Evolutionary conservation across 2,113 vertebrate species (phyloP).

Genomic region (Lagenorhynchus albirostris): DNA sequence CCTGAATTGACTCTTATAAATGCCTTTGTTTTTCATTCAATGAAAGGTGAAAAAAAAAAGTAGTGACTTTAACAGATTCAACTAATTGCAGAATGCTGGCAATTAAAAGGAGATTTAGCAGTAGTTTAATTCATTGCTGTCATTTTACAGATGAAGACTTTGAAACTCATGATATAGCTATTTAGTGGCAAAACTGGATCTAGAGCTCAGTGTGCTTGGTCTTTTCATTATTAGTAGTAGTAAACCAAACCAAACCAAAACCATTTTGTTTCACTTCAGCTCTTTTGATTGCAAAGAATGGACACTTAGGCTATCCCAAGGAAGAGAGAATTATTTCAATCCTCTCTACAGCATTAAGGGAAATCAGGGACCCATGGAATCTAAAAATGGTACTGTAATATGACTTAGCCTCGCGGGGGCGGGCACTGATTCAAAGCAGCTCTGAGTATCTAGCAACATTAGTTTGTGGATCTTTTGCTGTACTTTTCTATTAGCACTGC

Average conservation of each 20-base stretch:
- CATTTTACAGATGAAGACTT: not conserved
- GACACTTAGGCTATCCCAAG: not conserved
- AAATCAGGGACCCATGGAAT: not conserved
- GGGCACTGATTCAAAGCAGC: not conserved
- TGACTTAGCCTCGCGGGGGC: not conserved
- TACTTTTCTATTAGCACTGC: not conserved
- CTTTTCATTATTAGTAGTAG: not conserved
- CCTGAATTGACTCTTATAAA: not conserved
- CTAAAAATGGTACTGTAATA: not conserved
- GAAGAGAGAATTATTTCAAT: not conserved
- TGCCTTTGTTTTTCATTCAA: conserved; percentile 2
- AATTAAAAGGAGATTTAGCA: not conserved
- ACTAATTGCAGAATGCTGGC: not conserved
- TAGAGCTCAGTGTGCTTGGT: not conserved
- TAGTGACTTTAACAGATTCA: not conserved
- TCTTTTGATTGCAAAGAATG: not conserved
- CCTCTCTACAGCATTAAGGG: not conserved
- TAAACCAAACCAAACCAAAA: not conserved
- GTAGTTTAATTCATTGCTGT: not conserved
- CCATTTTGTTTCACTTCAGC: conserved; percentile 12
- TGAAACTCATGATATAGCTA: not conserved
- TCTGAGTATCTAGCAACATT: not conserved
- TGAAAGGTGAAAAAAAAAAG: not conserved
- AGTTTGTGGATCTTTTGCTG: not conserved
- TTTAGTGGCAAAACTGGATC: not conserved